Evolutionary conservation across 2,888 invertebrate genomes (phyloP).

Genomic region (Apocheima hispidaria): DNA sequence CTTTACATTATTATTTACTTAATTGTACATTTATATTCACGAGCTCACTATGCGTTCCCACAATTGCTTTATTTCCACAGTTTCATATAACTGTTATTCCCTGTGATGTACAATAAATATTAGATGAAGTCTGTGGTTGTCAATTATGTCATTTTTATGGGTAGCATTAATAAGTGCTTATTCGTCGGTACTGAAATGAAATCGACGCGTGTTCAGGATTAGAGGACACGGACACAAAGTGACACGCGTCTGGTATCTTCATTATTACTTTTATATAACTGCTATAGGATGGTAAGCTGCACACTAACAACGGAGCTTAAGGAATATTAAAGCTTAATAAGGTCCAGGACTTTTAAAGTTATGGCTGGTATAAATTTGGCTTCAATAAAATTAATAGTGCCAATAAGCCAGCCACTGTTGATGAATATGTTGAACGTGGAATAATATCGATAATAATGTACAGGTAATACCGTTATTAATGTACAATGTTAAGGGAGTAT

Average conservation of each 20-base stretch:
- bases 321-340: slow-evolving; percentile 69
- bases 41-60: slow-evolving; percentile 61
- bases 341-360: slow-evolving; percentile 64
- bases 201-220: slow-evolving; percentile 79
- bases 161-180: slow-evolving; percentile 77
- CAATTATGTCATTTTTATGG: slow-evolving; percentile 71
- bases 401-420: slow-evolving; percentile 59
- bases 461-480: slow-evolving; percentile 42
- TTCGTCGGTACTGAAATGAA: slow-evolving; percentile 79
- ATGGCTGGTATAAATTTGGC: slow-evolving; percentile 71
- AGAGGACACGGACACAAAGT: slow-evolving; percentile 54
- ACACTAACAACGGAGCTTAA: slow-evolving; percentile 51
- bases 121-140: slow-evolving; percentile 74
- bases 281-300: slow-evolving; percentile 31
- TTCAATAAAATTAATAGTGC: slow-evolving; percentile 64
- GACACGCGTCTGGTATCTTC: slow-evolving; percentile 61
- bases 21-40: slow-evolving; percentile 62
- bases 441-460: slow-evolving; percentile 45
- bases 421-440: slow-evolving; percentile 58
- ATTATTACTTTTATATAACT: slow-evolving; percentile 49
- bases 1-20: slow-evolving; percentile 48
- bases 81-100: slow-evolving; percentile 74
- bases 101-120: slow-evolving; percentile 79
- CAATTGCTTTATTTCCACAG: slow-evolving; percentile 62
- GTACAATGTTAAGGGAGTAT: slow-evolving; percentile 36